These are phyloP conservation scores for Carettochelys insculpta DNA, from an alignment of 2,113 vertebrate species.

Conservation along the genomic window DNA sequence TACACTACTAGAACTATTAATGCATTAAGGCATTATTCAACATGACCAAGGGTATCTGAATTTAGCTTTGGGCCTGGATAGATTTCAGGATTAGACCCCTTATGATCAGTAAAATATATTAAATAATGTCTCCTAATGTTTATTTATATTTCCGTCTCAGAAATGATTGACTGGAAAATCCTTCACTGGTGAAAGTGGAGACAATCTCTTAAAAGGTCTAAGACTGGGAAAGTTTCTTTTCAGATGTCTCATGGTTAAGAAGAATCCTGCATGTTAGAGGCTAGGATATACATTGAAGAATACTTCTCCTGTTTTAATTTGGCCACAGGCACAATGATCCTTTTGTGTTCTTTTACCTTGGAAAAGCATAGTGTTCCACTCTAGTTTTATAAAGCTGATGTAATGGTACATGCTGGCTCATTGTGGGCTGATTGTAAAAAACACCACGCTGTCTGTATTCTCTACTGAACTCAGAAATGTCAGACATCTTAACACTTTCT, in stretches of 20 bases:
- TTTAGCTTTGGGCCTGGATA: neutral
- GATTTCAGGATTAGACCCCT: neutral
- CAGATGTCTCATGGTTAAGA: neutral
- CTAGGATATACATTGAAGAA: neutral
- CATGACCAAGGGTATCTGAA: neutral
- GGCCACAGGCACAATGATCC: neutral
- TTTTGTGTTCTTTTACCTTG: rapidly evolving
- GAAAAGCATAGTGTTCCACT: neutral
- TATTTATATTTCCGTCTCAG: neutral
- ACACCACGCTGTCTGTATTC: neutral
- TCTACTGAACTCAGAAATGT: neutral
- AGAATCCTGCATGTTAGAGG: neutral
- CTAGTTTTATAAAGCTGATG: neutral
- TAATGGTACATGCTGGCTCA: neutral
- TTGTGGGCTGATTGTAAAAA: neutral
- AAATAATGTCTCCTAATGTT: neutral
- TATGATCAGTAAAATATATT: neutral
- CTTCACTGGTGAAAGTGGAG: neutral
- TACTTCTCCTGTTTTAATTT: neutral
- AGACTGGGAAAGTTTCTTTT: neutral
- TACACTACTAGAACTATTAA: neutral
- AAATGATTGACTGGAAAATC: neutral
- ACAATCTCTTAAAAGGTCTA: neutral
- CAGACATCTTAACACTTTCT: neutral
- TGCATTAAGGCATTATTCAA: neutral